Evolutionary conservation across 2,113 vertebrate genomes (phyloP), one percentile per base, ranked within the genome.

Genomic region (Brachionichthys hirsutus): DNA sequence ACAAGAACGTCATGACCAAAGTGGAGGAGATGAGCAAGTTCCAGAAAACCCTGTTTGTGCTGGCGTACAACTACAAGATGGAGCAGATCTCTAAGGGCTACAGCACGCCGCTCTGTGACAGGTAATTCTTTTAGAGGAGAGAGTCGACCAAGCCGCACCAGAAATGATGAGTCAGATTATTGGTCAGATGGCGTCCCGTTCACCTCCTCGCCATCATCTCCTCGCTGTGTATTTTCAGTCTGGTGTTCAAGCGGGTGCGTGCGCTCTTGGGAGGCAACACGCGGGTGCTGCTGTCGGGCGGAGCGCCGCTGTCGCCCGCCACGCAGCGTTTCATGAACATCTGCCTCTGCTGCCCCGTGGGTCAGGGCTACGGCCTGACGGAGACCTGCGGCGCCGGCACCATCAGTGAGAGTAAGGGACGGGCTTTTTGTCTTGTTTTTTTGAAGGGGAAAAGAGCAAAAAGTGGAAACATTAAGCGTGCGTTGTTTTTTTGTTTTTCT

Each of bases 1-100:
- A 98, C 87, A 99, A 99, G 91, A 98, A 96, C 2, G 95, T 98
- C 56, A 98, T 98, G 95, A 97, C 92, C 73, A 97, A 97, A 90
- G 95, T 99, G 64, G 96, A 94, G 65, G 93, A 94, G 84, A 99
- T 98, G 97, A 97, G 92, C 62, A 89, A 87, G 81, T 89, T 98
- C 46, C 95, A 99, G 80, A 88, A 89, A 56, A 94, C 94, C 13
- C 89, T 99, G 0, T 99, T 99, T 85, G 93, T 94, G 70, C 70
- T 99, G 77, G 97, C 97, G 6, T 98, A 99, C 88, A 99, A 99
- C 89, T 99, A 99, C 81, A 99, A 99, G 87, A 96, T 98, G 94
- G 95, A 99, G 54, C 97, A 99, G 86, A 94, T 98, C 81, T 93
- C 94, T 22, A 95, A 93, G 80, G 97, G 97, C 45, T 93, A 90